These are phyloP conservation scores for Pangasianodon gigas DNA, from an alignment of 2,113 vertebrate genomes.

Conservation along the genomic window DNA sequence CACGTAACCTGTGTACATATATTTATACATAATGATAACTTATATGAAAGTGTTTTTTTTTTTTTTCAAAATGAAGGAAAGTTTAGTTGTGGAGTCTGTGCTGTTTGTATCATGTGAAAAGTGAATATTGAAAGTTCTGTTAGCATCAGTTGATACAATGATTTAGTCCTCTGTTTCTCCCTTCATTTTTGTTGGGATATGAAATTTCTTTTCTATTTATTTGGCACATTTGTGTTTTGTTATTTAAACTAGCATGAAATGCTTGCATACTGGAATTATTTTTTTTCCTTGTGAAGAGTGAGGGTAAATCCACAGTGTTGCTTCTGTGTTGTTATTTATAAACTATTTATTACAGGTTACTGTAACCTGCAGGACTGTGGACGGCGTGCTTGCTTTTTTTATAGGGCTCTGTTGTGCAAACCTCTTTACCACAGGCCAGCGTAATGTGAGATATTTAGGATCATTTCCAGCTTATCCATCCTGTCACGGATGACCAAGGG, in stretches of 20 bases:
- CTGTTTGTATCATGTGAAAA: constrained; percentile 9
- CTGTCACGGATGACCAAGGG: background rate
- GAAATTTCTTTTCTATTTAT: constrained; percentile 37
- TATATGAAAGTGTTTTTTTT: constrained; percentile 19
- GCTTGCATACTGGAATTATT: constrained; percentile 40
- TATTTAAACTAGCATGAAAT: constrained; percentile 56
- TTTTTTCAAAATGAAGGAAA: constrained; percentile 11
- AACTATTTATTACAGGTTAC: constrained; percentile 58
- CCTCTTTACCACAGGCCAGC: background rate
- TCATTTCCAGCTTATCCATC: background rate
- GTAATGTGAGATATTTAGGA: constrained; percentile 7
- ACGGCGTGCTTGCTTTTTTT: constrained; percentile 10
- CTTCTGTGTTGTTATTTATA: constrained; percentile 36
- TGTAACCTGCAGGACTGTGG: constrained; percentile 48
- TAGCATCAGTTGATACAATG: background rate
- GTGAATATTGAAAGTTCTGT: constrained; percentile 29
- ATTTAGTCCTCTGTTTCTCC: background rate
- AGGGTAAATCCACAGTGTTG: background rate
- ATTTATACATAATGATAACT: background rate
- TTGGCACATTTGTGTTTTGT: constrained; percentile 47
- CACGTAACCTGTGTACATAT: constrained; percentile 11
- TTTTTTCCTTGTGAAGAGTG: background rate
- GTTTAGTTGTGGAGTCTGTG: constrained; percentile 39
- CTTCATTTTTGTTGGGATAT: background rate
- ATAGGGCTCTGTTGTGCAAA: background rate